Conservation (phyloP, 2,888 invertebrate species). For the Brachyopa scutellaris region DNA sequence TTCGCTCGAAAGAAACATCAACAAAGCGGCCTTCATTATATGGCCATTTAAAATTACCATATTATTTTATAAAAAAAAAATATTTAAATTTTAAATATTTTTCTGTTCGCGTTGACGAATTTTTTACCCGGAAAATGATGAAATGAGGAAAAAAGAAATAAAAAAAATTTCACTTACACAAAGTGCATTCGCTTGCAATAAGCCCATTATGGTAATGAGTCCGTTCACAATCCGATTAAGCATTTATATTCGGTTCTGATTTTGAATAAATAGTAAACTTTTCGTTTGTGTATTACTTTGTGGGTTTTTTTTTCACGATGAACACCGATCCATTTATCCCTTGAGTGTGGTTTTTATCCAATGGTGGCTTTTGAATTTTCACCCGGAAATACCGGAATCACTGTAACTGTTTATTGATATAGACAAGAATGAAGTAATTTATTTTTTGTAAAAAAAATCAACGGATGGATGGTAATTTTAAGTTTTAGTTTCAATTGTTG, state of each 20-base stretch:
- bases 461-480: too few species aligned
- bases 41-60: slow-evolving; percentile 44
- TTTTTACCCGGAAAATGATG: not conserved
- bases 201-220: slow-evolving; percentile 44
- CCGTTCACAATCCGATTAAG: slow-evolving; percentile 46
- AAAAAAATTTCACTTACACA: slow-evolving; percentile 31
- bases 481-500: too few species aligned
- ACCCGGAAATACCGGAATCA: slow-evolving; percentile 4
- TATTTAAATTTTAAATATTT: slow-evolving; percentile 45
- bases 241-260: slow-evolving; percentile 26
- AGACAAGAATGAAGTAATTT: too few species aligned
- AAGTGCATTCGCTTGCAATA: slow-evolving; percentile 41
- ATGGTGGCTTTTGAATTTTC: not conserved
- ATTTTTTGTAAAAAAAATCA: too few species aligned
- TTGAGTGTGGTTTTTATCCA: not conserved
- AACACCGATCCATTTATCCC: not conserved
- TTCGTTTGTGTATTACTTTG: not conserved
- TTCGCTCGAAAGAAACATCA: slow-evolving; percentile 5
- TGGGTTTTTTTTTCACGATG: too few species aligned
- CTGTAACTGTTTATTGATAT: slow-evolving; percentile 14
- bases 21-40: slow-evolving; percentile 12
- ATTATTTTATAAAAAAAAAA: slow-evolving; percentile 32
- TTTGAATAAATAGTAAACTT: slow-evolving; percentile 27
- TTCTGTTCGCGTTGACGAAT: too few species aligned
- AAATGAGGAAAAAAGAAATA: not conserved